These are phyloP conservation scores for Amiota communis DNA, from an alignment of 2,888 invertebrate species.

Conservation along the genomic window DNA sequence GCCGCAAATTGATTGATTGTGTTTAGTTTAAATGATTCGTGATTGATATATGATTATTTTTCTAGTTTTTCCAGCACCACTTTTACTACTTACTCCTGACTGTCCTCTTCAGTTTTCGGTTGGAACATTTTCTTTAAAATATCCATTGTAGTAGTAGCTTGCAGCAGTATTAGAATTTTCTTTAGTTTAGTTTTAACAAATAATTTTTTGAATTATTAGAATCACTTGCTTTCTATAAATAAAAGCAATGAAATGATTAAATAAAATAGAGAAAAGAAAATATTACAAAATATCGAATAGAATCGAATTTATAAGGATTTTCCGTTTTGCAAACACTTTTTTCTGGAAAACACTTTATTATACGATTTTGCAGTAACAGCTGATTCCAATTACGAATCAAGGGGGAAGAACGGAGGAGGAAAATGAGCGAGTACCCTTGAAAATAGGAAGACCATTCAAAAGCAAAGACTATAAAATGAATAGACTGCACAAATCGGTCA, in stretches of 20 bases:
- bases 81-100: constrained; percentile 46
- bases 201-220: constrained; percentile 14
- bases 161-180: constrained; percentile 1
- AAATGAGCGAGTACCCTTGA: no score
- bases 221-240: background rate
- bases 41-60: background rate
- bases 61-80: background rate
- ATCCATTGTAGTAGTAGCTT: constrained; percentile 48
- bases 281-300: background rate
- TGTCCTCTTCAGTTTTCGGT: constrained; percentile 52
- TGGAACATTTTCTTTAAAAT: constrained; percentile 64
- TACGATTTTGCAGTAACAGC: background rate
- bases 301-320: constrained; percentile 13
- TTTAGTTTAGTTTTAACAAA: background rate
- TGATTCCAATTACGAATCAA: background rate
- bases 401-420: background rate
- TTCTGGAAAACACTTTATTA: constrained; percentile 5
- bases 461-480: no score
- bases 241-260: constrained; percentile 21
- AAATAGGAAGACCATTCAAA: no score
- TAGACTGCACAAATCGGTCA: no score
- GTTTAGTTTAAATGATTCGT: no score
- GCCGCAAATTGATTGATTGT: background rate
- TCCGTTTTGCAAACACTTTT: background rate
- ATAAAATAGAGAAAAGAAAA: constrained; percentile 17